phyloP scores from a whole-genome alignment of 2,797 vertebrate species.

The Eleutherodactylus coqui region DNA sequence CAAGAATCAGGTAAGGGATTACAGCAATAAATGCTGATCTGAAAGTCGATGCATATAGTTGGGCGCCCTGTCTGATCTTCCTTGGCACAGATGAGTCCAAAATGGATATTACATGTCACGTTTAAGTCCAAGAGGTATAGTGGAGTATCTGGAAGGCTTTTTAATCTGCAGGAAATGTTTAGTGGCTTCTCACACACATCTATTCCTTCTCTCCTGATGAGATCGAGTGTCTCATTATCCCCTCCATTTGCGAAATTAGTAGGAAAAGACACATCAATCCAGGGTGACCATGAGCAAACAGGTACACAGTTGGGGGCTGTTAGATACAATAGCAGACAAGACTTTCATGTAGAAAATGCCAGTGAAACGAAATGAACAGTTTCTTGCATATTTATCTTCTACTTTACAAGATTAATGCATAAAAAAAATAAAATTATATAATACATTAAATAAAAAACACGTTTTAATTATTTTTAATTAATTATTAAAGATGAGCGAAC shows the following conservation, averaged over 20 bases:
- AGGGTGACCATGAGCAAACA: neutral
- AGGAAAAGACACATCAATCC: conserved; percentile 64
- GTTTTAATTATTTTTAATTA: too few relatives aligned
- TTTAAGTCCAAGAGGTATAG: conserved; percentile 62
- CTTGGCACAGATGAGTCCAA: conserved; percentile 68
- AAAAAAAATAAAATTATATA: too few relatives aligned
- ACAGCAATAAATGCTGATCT: conserved; percentile 68
- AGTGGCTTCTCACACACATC: conserved; percentile 12
- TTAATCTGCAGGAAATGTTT: conserved; percentile 67
- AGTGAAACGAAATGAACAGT: too few relatives aligned
- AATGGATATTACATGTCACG: conserved; percentile 53
- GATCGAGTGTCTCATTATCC: conserved; percentile 69
- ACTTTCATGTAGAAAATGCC: neutral
- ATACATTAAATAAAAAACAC: too few relatives aligned
- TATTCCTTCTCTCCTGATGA: neutral
- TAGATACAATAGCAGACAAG: neutral
- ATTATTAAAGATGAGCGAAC: too few relatives aligned
- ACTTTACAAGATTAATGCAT: too few relatives aligned
- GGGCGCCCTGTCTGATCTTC: too few relatives aligned
- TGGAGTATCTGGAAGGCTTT: fast-evolving
- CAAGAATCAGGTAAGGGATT: fast-evolving
- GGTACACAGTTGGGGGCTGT: neutral
- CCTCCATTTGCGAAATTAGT: conserved; percentile 1
- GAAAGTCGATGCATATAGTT: conserved; percentile 66
- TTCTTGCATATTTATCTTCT: too few relatives aligned